Evolutionary conservation across 2,797 vertebrate genomes (phyloP).

Genomic region (Oophaga sylvatica): DNA sequence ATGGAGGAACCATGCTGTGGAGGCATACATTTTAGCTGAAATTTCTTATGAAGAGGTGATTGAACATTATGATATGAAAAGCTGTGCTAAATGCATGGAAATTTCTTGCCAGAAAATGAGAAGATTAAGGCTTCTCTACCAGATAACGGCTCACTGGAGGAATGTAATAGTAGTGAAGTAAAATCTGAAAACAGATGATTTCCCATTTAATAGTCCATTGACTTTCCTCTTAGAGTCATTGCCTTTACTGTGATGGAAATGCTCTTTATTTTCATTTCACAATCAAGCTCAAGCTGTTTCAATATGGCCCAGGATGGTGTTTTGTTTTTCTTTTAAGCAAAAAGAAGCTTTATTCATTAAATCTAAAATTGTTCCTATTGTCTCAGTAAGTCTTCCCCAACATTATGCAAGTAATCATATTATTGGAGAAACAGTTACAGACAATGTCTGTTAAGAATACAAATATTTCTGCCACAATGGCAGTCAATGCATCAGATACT

Average conservation of each 20-base stretch:
- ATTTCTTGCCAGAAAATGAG: slow-evolving; percentile 70
- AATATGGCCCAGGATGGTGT: slow-evolving; percentile 56
- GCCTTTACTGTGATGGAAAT: slow-evolving; percentile 69
- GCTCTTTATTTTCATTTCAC: slow-evolving; percentile 71
- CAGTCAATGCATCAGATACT: neutral
- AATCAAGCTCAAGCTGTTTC: slow-evolving; percentile 75
- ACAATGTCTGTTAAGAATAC: slow-evolving; percentile 14
- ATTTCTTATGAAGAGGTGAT: slow-evolving; percentile 70
- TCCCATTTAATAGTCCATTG: slow-evolving; percentile 91
- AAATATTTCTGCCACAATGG: slow-evolving; percentile 2
- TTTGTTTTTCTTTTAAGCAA: slow-evolving; percentile 42
- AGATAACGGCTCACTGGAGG: slow-evolving; percentile 71
- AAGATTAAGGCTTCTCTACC: slow-evolving; percentile 68
- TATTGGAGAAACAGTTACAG: slow-evolving; percentile 23
- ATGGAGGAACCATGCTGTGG: slow-evolving; percentile 75
- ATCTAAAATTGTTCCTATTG: slow-evolving; percentile 32
- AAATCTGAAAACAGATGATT: slow-evolving; percentile 86
- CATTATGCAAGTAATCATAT: slow-evolving; percentile 31
- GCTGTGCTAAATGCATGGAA: slow-evolving; percentile 71
- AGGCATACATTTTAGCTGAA: slow-evolving; percentile 70
- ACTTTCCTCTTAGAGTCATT: slow-evolving; percentile 77
- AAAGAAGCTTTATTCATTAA: slow-evolving; percentile 58
- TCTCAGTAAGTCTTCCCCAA: slow-evolving; percentile 51
- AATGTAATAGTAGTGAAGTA: slow-evolving; percentile 80
- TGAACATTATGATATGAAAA: slow-evolving; percentile 76